A percentile compares a stretch with the other conserved stretches of the same genome.
Conservation (phyloP, 2,888 invertebrate species). For the Pyrrhosoma nymphula region DNA sequence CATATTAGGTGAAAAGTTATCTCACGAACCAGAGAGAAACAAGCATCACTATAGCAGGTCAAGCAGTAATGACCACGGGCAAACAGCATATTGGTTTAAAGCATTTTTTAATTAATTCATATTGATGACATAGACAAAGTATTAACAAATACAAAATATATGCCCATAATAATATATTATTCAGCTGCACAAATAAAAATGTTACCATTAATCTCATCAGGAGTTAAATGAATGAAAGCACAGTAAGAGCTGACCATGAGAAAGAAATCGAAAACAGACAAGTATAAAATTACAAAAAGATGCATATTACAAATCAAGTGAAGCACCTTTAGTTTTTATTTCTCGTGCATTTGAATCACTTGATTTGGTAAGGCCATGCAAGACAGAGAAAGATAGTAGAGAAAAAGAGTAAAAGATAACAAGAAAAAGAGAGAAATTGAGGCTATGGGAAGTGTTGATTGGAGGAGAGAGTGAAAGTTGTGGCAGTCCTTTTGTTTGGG, state of each 20-base stretch:
- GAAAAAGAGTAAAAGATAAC: slow-evolving; percentile 68
- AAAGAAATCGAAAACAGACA: slow-evolving; percentile 34
- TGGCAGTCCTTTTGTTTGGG: slow-evolving; percentile 47
- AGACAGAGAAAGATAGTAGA: slow-evolving; percentile 55
- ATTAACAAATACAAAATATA: slow-evolving; percentile 65
- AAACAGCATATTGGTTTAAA: slow-evolving; percentile 70
- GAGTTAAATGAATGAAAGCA: slow-evolving; percentile 56
- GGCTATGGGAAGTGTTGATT: slow-evolving; percentile 65
- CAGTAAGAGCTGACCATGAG: slow-evolving; percentile 63
- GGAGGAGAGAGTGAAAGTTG: slow-evolving; percentile 69
- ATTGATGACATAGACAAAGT: slow-evolving; percentile 51
- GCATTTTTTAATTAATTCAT: slow-evolving; percentile 58
- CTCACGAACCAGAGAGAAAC: slow-evolving; percentile 29
- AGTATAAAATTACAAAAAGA: slow-evolving; percentile 36
- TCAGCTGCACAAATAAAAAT: slow-evolving; percentile 47
- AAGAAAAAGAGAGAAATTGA: slow-evolving; percentile 68
- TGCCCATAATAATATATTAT: slow-evolving; percentile 54
- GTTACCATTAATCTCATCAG: slow-evolving; percentile 58
- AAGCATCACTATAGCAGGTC: slow-evolving; percentile 69
- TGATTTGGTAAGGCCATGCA: slow-evolving; percentile 63
- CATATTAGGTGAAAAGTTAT: slow-evolving; percentile 36
- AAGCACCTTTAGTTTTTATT: slow-evolving; percentile 15
- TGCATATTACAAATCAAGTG: slow-evolving; percentile 60
- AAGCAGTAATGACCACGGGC: slow-evolving; percentile 72
- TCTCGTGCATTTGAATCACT: slow-evolving; percentile 32